These are phyloP conservation scores for Iphiclides podalirius DNA, from an alignment of 2,888 invertebrate species.

Conservation along the genomic window DNA sequence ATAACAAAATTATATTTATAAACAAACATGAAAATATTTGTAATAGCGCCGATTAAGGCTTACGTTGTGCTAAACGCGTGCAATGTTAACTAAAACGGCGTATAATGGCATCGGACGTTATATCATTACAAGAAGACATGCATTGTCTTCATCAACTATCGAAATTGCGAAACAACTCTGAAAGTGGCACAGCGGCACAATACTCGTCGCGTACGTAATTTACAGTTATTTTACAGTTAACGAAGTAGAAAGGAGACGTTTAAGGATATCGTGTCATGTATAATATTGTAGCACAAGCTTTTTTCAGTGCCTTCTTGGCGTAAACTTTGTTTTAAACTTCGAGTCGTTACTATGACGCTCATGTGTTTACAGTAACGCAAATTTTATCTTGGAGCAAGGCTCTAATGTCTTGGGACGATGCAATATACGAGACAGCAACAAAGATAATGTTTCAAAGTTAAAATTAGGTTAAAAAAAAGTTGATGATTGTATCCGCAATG, in stretches of 20 bases:
- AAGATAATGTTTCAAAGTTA: constrained; percentile 21
- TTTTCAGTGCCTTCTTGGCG: background rate
- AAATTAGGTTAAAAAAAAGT: constrained; percentile 33
- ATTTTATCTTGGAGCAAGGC: background rate
- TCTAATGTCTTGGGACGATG: background rate
- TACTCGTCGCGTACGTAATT: constrained; percentile 29
- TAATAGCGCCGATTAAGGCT: background rate
- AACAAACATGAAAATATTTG: no score
- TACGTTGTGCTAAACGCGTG: background rate
- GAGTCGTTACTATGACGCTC: constrained; percentile 1
- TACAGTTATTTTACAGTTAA: constrained; percentile 24
- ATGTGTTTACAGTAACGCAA: background rate
- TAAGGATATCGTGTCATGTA: constrained; percentile 14
- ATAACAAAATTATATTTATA: no score
- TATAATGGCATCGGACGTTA: constrained; percentile 28
- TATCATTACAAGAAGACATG: constrained; percentile 36
- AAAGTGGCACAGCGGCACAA: constrained; percentile 43
- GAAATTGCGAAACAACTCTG: constrained; percentile 40
- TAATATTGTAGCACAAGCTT: background rate
- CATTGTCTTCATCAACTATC: constrained; percentile 20
- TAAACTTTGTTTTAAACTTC: constrained; percentile 5
- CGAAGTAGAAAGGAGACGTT: constrained; percentile 20
- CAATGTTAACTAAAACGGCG: background rate
- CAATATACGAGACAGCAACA: constrained; percentile 1
- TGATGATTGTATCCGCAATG: constrained; percentile 30